Evolutionary conservation across 2,888 invertebrate genomes (phyloP).

Genomic region (Amphipoea oculea): DNA sequence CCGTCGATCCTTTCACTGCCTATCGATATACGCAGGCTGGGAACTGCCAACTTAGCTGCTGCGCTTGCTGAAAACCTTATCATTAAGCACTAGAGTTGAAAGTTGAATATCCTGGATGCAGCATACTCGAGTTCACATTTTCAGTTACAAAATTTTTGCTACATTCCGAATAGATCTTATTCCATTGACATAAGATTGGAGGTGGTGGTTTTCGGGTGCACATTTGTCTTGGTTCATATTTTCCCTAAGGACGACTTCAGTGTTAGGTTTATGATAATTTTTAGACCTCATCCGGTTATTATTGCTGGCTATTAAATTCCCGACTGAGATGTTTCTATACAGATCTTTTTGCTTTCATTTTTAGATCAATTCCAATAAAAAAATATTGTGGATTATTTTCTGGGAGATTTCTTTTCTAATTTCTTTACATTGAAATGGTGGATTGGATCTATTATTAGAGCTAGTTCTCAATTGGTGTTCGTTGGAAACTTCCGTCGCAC

Average conservation of each 20-base stretch:
- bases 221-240: slow-evolving; percentile 56
- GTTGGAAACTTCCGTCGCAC: not conserved
- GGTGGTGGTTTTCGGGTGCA: not conserved
- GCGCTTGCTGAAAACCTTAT: slow-evolving; percentile 22
- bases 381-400: slow-evolving; percentile 56
- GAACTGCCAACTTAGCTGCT: slow-evolving; percentile 54
- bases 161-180: slow-evolving; percentile 52
- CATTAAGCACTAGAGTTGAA: slow-evolving; percentile 18
- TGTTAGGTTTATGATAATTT: slow-evolving; percentile 80
- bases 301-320: slow-evolving; percentile 78
- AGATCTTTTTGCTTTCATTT: slow-evolving; percentile 63
- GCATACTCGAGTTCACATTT: slow-evolving; percentile 23
- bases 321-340: slow-evolving; percentile 74
- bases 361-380: slow-evolving; percentile 64
- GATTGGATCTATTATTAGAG: slow-evolving; percentile 11
- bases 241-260: slow-evolving; percentile 74
- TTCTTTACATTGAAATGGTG: slow-evolving; percentile 28
- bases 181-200: slow-evolving; percentile 51
- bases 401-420: slow-evolving; percentile 31
- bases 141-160: slow-evolving; percentile 56
- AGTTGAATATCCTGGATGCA: not conserved
- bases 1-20: slow-evolving; percentile 76
- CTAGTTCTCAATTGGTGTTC: slow-evolving; percentile 16
- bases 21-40: slow-evolving; percentile 71
- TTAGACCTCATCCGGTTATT: slow-evolving; percentile 79